Conservation (phyloP, 2,888 invertebrate genomes). For the Adela reaumurella region DNA sequence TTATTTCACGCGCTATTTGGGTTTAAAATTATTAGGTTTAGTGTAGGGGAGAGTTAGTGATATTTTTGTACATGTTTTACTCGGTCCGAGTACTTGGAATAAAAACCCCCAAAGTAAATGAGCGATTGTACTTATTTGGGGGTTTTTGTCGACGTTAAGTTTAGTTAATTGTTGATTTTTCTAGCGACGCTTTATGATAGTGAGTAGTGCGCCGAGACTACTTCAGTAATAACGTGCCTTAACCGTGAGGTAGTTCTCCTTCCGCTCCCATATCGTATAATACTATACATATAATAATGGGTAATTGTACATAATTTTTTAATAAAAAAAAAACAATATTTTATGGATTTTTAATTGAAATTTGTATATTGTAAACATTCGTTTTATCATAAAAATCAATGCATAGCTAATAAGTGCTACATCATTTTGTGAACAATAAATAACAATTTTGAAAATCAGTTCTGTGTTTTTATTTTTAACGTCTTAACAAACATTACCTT, state of each 20-base stretch:
- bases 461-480: slow-evolving; percentile 23
- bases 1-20: background rate
- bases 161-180: background rate
- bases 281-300: slow-evolving; percentile 47
- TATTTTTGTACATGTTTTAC: background rate
- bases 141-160: background rate
- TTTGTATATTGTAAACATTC: slow-evolving; percentile 58
- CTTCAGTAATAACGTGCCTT: slow-evolving; percentile 46
- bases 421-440: slow-evolving; percentile 49
- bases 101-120: background rate
- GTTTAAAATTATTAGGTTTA: too few species aligned
- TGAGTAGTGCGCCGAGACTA: slow-evolving; percentile 14
- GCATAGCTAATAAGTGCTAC: slow-evolving; percentile 52
- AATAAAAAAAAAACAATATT: slow-evolving; percentile 54
- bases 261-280: slow-evolving; percentile 49
- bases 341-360: slow-evolving; percentile 52
- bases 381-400: slow-evolving; percentile 54
- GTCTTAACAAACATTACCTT: too few species aligned
- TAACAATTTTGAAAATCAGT: slow-evolving; percentile 37
- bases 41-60: background rate
- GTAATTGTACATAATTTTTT: slow-evolving; percentile 53
- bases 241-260: too few species aligned
- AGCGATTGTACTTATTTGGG: background rate
- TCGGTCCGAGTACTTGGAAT: background rate
- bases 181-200: background rate